Evolutionary conservation across 2,888 invertebrate species (phyloP).

Genomic region (Campoletis raptor): DNA sequence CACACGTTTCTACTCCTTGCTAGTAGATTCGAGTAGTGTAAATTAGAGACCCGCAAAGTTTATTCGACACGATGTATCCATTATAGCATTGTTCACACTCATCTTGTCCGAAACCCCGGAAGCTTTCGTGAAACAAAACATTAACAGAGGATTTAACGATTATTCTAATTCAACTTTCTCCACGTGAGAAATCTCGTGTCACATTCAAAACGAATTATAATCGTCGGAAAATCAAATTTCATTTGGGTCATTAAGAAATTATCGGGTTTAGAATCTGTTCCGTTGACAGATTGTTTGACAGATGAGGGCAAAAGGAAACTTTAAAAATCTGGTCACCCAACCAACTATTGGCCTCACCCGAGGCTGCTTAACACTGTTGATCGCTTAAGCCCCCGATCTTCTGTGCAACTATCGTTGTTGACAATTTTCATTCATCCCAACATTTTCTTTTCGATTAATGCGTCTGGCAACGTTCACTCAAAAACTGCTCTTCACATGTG

Average conservation of each 20-base stretch:
- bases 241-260: neutral
- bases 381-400: too few species aligned
- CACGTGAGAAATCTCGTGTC: neutral
- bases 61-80: constrained; percentile 49
- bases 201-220: neutral
- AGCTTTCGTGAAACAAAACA: neutral
- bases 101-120: constrained; percentile 18
- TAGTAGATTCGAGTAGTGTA: constrained; percentile 16
- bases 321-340: too few species aligned
- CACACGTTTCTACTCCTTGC: neutral
- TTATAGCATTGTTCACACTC: constrained; percentile 42
- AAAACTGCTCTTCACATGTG: neutral
- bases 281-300: neutral
- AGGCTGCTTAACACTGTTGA: too few species aligned
- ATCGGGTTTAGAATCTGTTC: neutral
- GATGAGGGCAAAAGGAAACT: too few species aligned
- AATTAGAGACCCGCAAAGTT: constrained; percentile 55
- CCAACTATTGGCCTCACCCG: too few species aligned
- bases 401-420: too few species aligned
- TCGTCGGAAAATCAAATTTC: neutral
- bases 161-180: neutral
- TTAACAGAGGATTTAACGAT: neutral
- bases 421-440: neutral
- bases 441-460: neutral
- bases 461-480: neutral